Conservation (phyloP, 2,888 invertebrate species). For the Caradrina clavipalpis region DNA sequence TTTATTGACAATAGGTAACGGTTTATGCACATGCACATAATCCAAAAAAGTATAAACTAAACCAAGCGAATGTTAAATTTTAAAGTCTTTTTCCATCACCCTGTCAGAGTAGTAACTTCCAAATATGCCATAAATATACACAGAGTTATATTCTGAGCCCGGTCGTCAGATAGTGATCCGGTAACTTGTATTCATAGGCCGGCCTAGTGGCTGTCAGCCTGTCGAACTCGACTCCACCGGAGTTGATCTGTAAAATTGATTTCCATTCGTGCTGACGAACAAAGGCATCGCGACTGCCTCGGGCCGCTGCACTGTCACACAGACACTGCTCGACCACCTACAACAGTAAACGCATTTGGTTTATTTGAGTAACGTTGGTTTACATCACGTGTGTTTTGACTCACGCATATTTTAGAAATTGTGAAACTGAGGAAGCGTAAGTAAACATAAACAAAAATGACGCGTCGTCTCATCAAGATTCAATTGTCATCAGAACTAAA, state of each 20-base stretch:
- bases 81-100: not conserved
- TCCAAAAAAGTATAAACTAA: not conserved
- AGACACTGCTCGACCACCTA: conserved; percentile 18
- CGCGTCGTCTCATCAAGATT: not conserved
- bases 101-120: conserved; percentile 11
- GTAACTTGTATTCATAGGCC: conserved; percentile 80
- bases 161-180: conserved; percentile 70
- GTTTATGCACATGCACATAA: not conserved
- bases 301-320: conserved; percentile 30
- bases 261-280: conserved; percentile 76
- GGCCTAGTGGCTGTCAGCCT: conserved; percentile 72
- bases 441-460: not conserved
- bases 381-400: not conserved
- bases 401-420: conserved; percentile 3
- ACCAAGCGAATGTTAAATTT: not conserved
- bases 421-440: not conserved
- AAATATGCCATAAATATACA: conserved; percentile 42
- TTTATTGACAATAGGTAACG: not conserved
- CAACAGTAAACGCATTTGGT: conserved; percentile 34
- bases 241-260: conserved; percentile 84
- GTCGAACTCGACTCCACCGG: conserved; percentile 68
- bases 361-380: conserved; percentile 27
- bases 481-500: not conserved
- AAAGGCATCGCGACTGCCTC: conserved; percentile 63
- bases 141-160: conserved; percentile 59